Evolutionary conservation across 2,113 vertebrate genomes (phyloP), one percentile per base, ranked within the genome.

Genomic region (Perca flavescens): DNA sequence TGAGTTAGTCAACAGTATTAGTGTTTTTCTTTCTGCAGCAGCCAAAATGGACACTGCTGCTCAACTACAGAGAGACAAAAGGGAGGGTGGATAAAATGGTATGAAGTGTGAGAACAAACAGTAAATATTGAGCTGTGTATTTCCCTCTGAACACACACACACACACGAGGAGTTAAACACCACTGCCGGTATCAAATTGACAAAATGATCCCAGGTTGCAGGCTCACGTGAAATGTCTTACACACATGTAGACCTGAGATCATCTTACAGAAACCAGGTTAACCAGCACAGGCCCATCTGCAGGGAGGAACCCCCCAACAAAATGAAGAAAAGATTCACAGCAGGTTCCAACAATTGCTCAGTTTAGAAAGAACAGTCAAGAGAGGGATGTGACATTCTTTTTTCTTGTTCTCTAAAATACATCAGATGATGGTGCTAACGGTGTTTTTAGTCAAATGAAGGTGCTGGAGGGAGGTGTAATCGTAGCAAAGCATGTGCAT

Each of bases 1-100:
- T 95, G 96, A 96, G 95, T 97, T 97, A 97, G 96, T 95, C 91
- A 93, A 97, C 96, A 96, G 95, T 95, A 96, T 97, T 97, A 97
- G 97, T 97, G 97, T 98, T 97, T 86, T 83, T 96, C 95, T 96
- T 96, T 96, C 96, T 90, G 96, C 96, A 96, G 96, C 96, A 96
- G 96, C 96, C 96, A 96, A 90, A 84, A 77, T 94, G 95, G 94
- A 85, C 84, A 25, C 84, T 62, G 83, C 84, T 77, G 87, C 82
- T 90, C 71, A 74, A 91, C 82, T 87, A 92, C 87, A 91, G 83
- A 89, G 86, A 90, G 78, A 93, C 82, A 88, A 88, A 95, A 77
- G 64, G 89, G 65, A 82, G 65, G 72, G 76, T 79, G 77, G 79
- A 56, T 71, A 54, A 80, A 89, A 85, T 62, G 67, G 72, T 69